Base-by-base conservation (phyloP, 1,140 invertebrate species). In the Cyclargus thomasi region DNA sequence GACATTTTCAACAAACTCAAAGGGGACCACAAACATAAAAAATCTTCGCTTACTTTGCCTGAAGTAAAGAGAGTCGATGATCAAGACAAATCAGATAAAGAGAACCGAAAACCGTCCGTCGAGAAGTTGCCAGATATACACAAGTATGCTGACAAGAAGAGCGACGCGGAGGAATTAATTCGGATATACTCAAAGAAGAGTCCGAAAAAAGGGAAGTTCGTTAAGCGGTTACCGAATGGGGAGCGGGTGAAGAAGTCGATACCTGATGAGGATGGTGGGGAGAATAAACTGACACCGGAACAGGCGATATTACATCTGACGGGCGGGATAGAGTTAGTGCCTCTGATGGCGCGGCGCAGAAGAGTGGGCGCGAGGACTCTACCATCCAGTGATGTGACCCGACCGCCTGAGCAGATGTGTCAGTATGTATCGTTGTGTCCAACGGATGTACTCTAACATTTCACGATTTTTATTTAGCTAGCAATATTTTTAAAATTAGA, bases 241-340 rank as follows among this genome's bases (percentile, higher is more conserved):
- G 82, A 85, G 18, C 77, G 80, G 66, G 71, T 84, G 0, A 71
- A 65, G n/a, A 73, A 76, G 53, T 47, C 71, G 7, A 53, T 82
- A 1, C 69, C 77, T 22, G 76, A 83, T 55, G 64, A 63, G 74
- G 20, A 62, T 23, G 70, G n/a, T 53, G 29, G 68, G 59, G 79
- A 86, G 70, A 86, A 83, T 70, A 87, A 85, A 80, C 77, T 82
- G 62, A 92, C 92, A 65, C 91, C 87, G 59, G 92, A 88, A 76
- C 87, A 82, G 65, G 74, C 75, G 63, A 90, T 86, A 71, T 77
- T 93, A 74, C 92, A 90, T 35, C 57, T 78, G 90, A 91, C 90
- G 1, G 90, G 93, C 8, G 94, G 94, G 39, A 91, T 94, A 67
- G 94, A 95, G 85, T 86, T 95, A 72, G 94, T 94, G 29, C 93